phyloP scores from a whole-genome alignment of 2,797 vertebrate genomes.

The Triplophysa yarkandensis region DNA sequence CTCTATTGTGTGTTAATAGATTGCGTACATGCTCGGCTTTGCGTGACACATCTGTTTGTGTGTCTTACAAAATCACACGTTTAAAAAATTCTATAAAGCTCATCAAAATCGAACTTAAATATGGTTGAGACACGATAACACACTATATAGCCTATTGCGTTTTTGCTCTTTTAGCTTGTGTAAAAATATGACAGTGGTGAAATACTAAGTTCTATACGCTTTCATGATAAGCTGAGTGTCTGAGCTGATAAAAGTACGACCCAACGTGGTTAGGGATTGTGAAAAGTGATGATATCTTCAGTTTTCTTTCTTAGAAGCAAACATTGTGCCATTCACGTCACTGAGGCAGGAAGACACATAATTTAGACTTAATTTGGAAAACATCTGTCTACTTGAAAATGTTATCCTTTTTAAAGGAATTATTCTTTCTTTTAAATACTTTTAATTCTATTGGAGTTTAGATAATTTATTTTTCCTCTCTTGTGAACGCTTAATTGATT shows the following conservation, averaged over 20 bases:
- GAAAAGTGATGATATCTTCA: conserved; percentile 21
- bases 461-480: conserved; percentile 74
- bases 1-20: conserved; percentile 19
- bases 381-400: conserved; percentile 58
- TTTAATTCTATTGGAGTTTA: conserved; percentile 66
- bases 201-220: conserved; percentile 46
- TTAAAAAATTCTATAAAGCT: conserved; percentile 4
- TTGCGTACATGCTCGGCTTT: conserved; percentile 20
- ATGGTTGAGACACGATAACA: conserved; percentile 22
- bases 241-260: conserved; percentile 31
- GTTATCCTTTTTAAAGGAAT: conserved; percentile 60
- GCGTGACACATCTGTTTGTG: conserved; percentile 4
- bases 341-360: background rate
- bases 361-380: conserved; percentile 60
- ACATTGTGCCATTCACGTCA: conserved; percentile 43
- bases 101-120: conserved; percentile 9
- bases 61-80: conserved; percentile 1
- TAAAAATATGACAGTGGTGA: conserved; percentile 35
- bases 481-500: conserved; percentile 73
- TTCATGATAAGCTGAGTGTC: conserved; percentile 37
- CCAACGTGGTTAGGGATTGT: conserved; percentile 38
- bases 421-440: conserved; percentile 57
- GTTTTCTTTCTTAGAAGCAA: conserved; percentile 5
- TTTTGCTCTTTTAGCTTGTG: conserved; percentile 49
- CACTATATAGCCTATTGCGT: conserved; percentile 29